phyloP scores from a whole-genome alignment of 2,888 invertebrate genomes.

The Eudasyphora cyanicolor region DNA sequence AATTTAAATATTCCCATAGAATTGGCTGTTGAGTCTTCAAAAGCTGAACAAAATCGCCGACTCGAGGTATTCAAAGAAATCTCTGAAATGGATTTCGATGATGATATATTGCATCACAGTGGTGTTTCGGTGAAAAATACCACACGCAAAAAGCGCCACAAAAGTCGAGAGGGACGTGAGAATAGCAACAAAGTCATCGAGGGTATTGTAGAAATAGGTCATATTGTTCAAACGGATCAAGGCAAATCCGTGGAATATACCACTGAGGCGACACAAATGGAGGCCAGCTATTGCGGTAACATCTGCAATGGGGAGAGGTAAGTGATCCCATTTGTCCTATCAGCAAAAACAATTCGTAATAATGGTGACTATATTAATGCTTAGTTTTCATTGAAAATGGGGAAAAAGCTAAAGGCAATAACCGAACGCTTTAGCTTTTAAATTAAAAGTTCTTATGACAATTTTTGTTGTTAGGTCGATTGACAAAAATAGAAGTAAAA shows the following conservation, averaged over 20 bases:
- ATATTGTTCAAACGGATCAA: constrained; percentile 57
- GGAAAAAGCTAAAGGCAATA: too few relatives aligned
- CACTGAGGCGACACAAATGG: constrained; percentile 80
- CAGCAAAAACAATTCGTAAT: too few relatives aligned
- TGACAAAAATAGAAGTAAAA: too few relatives aligned
- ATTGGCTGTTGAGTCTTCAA: constrained; percentile 76
- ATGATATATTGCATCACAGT: constrained; percentile 85
- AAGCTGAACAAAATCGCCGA: constrained; percentile 80
- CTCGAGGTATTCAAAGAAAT: constrained; percentile 86
- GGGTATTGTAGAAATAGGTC: constrained; percentile 79
- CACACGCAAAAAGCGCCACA: constrained; percentile 66
- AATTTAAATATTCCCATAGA: constrained; percentile 80
- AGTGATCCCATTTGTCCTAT: too few relatives aligned
- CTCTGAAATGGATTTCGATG: constrained; percentile 86
- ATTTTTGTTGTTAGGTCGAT: too few relatives aligned
- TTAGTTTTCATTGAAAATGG: too few relatives aligned
- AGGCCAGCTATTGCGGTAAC: constrained; percentile 79
- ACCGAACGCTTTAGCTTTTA: too few relatives aligned
- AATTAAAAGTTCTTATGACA: too few relatives aligned
- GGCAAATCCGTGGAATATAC: constrained; percentile 67
- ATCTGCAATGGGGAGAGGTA: constrained; percentile 47
- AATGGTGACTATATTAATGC: too few relatives aligned
- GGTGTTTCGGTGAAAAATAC: constrained; percentile 72
- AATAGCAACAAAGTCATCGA: constrained; percentile 44
- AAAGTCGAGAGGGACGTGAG: constrained; percentile 34